Evolutionary conservation across 2,113 vertebrate genomes (phyloP).

Genomic region (Dasypus novemcinctus): DNA sequence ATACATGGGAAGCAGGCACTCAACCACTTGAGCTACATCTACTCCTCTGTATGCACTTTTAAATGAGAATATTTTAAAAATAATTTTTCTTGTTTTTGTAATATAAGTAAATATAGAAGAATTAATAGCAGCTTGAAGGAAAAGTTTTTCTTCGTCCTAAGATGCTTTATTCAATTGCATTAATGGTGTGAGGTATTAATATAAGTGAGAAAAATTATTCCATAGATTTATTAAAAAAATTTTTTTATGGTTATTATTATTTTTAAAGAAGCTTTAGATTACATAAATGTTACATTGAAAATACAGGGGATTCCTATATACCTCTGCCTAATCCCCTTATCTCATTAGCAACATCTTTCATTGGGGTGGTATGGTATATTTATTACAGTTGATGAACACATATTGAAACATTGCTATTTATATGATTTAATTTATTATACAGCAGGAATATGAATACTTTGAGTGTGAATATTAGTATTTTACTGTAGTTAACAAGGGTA

Average conservation of each 20-base stretch:
- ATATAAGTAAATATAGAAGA: not conserved
- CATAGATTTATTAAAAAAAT: not conserved
- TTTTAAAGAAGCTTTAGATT: no score
- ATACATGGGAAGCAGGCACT: no score
- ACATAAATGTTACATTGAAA: no score
- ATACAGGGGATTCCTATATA: no score
- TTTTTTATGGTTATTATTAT: no score
- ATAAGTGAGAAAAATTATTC: constrained; percentile 27
- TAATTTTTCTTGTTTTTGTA: not conserved
- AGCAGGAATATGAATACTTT: not conserved
- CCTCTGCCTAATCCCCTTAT: no score
- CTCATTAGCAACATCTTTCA: no score
- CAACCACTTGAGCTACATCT: no score
- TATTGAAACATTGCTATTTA: no score
- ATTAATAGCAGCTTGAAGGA: not conserved
- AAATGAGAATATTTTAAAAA: constrained; percentile 15
- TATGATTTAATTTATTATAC: not conserved
- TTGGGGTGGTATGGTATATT: no score
- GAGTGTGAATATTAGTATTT: constrained; percentile 14
- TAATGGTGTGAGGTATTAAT: not conserved
- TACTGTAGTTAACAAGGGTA: not conserved
- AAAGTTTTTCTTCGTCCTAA: not conserved
- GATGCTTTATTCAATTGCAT: constrained; percentile 9
- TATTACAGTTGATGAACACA: no score
- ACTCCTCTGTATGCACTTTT: not conserved